Conservation (phyloP, 2,113 vertebrate species). For the Coracopsis vasa region DNA sequence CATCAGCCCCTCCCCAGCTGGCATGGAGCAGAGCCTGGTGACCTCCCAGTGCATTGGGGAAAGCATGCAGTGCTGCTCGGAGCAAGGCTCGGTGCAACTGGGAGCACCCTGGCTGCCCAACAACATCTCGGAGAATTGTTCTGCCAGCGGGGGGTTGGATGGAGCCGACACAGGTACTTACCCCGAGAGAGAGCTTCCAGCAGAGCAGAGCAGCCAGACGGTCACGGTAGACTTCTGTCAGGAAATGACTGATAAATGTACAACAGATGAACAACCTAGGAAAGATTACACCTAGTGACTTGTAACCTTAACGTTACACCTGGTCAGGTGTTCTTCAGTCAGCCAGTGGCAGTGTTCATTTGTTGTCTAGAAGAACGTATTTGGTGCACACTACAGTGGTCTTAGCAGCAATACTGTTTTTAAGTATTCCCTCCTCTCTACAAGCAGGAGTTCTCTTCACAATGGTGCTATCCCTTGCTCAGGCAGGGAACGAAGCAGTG, state of each 20-base stretch:
- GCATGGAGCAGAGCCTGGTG: conserved; percentile 82
- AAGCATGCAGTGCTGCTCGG: conserved; percentile 79
- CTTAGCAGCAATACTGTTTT: conserved; percentile 87
- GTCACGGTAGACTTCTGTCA: conserved; percentile 99
- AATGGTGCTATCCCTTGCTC: conserved; percentile 87
- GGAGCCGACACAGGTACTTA: conserved; percentile 78
- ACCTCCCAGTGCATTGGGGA: conserved; percentile 80
- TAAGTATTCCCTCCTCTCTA: conserved; percentile 80
- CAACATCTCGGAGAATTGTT: conserved; percentile 78
- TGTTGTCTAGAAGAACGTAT: conserved; percentile 78
- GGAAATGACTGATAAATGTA: conserved; percentile 99
- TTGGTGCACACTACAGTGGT: conserved; percentile 88
- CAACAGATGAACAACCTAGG: conserved; percentile 96
- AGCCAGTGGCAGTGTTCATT: conserved; percentile 86
- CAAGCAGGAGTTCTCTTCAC: conserved; percentile 80
- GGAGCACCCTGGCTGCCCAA: conserved; percentile 74
- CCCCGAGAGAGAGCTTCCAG: conserved; percentile 78
- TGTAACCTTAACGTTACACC: conserved; percentile 68
- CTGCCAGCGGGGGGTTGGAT: conserved; percentile 67
- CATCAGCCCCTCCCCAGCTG: conserved; percentile 80
- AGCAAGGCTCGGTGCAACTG: conserved; percentile 74
- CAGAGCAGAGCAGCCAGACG: conserved; percentile 89
- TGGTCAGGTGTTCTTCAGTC: conserved; percentile 79
- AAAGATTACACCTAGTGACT: conserved; percentile 89
- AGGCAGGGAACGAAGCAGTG: conserved; percentile 81